Base-by-base conservation (phyloP, 2,797 vertebrate species). In the Typhlichthys subterraneus region DNA sequence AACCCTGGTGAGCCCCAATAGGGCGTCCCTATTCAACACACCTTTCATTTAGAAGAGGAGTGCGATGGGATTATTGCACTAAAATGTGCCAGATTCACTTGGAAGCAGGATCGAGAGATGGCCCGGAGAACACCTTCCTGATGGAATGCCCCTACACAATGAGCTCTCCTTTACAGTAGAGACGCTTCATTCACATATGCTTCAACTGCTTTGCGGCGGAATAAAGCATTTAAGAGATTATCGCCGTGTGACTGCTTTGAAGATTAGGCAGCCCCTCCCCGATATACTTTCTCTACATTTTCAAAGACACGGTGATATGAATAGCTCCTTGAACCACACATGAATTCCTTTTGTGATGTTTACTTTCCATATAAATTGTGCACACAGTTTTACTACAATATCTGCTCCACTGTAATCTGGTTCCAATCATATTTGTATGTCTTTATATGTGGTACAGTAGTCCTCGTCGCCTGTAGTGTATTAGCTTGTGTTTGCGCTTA, bases 221-320 rank as follows among this genome's bases (percentile, higher is more conserved):
- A 88, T 88, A 83, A 88, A 85, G 89, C 87, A 84, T 79, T 80
- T 83, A 83, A 63, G 85, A 87, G 85, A 85, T 88, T 88, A 89
- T 79, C 80, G 73, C 72, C 77, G 73, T 78, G 77, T 82, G 82
- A 85, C 73, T 79, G 80, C 82, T 87, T 78, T 84, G 85, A 85
- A 81, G 85, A 87, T 88, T 88, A 88, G 71, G 73, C 51, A 19
- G 12, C 72, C 82, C 79, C 72, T 60, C 79, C 81, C 79, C 73
- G 76, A 79, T 87, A 69, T 13, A 48, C 12, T 48, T 69, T 80
- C 72, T 42, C 59, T 8, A 57, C 58, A 47, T 64, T 65, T 50
- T 55, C 49, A 53, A 72, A 83, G 77, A 82, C 80, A 77, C 80
- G 69, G 69, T 75, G 56, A 64, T 69, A 65, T 77, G 64, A 87